These are phyloP conservation scores for Pangasius sanitwongsei DNA, from an alignment of 2,797 vertebrate genomes.

Conservation along the genomic window DNA sequence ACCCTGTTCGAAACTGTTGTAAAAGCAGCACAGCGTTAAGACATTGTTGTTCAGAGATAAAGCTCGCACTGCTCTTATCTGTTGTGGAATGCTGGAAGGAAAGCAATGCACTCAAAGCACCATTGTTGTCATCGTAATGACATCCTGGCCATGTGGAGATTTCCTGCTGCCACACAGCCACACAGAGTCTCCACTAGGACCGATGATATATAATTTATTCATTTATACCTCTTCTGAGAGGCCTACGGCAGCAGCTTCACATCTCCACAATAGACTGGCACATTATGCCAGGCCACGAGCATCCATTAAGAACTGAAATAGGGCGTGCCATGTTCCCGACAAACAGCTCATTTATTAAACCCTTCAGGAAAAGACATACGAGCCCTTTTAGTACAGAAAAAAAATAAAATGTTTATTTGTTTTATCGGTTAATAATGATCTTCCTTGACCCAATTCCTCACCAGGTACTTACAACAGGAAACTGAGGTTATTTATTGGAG, in stretches of 20 bases:
- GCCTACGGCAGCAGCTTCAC: slow-evolving; percentile 62
- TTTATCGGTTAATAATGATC: slow-evolving; percentile 68
- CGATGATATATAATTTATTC: slow-evolving; percentile 76
- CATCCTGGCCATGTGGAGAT: slow-evolving; percentile 22
- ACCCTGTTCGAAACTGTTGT: not conserved
- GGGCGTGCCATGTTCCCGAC: slow-evolving; percentile 9
- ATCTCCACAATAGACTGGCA: slow-evolving; percentile 50
- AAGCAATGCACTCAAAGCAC: not conserved
- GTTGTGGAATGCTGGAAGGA: not conserved
- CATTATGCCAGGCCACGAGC: slow-evolving; percentile 1
- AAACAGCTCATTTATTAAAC: slow-evolving; percentile 30
- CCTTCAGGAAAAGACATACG: slow-evolving; percentile 20
- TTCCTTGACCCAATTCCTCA: slow-evolving; percentile 45
- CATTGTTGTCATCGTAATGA: slow-evolving; percentile 14
- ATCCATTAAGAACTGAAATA: slow-evolving; percentile 29
- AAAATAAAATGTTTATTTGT: slow-evolving; percentile 83
- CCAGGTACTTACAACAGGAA: slow-evolving; percentile 62
- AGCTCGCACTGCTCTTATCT: slow-evolving; percentile 17
- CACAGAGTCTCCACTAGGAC: slow-evolving; percentile 25
- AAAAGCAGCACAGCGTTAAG: slow-evolving; percentile 11
- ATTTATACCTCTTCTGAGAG: slow-evolving; percentile 63
- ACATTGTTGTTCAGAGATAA: slow-evolving; percentile 8
- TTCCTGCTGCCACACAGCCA: slow-evolving; percentile 14
- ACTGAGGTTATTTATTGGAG: slow-evolving; percentile 67
- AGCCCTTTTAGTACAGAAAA: slow-evolving; percentile 61